Evolutionary conservation across 1,140 invertebrate species (phyloP), one percentile per base, ranked within the genome.

Genomic region (Penaeus indicus): DNA sequence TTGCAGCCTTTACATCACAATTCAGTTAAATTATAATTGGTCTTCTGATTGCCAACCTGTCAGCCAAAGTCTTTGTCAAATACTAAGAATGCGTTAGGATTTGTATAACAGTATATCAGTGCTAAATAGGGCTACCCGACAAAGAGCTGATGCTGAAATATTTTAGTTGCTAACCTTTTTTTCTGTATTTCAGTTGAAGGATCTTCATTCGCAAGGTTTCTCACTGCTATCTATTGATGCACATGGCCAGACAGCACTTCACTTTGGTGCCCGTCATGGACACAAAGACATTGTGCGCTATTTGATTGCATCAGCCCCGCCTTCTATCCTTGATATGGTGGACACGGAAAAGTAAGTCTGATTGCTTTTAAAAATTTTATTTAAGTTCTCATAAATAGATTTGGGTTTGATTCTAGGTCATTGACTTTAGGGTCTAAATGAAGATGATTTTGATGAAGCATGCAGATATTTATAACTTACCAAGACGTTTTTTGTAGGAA

Each of bases 271-370:
- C 25, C 94, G 96, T 89, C 96, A 96, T 92, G 97, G 97, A 25
- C 95, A 98, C 93, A 97, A 97, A 92, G 96, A 98, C 92, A 96
- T 98, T 85, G 95, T 98, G 18, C 96, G 96, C 92, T 98, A 97
- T 92, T 94, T 98, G 61, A 96, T 98, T 84, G 96, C 96, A 67
- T 96, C 95, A 92, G 97, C 97, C 0, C 97, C 97, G 8, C 94
- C 95, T 79, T 95, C 96, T 25, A 95, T 97, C 84, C 94, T 98
- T 88, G 96, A 98, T 92, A 97, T 97, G 95, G 94, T 96, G 83
- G 97, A 98, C 92, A 96, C 96, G 92, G 96, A 97, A 92, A 96
- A 96, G 96, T 97, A 93, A 95, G 95, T 94, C 86, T 47, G 84
- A 5, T 64, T 61, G 87, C 88, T 16, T 78, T n/a, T 25, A 42